phyloP scores from a whole-genome alignment of 2,797 vertebrate genomes.

The Sebastolobus alascanus region DNA sequence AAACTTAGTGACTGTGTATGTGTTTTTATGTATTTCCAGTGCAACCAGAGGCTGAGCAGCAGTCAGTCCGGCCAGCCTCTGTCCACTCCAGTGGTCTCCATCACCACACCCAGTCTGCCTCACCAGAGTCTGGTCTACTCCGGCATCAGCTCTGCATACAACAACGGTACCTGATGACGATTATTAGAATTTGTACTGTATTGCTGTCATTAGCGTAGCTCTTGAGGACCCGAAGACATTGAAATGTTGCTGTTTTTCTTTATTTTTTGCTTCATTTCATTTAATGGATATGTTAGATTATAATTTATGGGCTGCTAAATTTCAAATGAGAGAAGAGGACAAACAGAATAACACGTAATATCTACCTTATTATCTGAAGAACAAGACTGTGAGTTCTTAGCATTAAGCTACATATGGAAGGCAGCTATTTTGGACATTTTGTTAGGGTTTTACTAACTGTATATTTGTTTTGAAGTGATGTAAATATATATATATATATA shows the following conservation, averaged over 20 bases:
- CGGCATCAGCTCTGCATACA: constrained; percentile 91
- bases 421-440: too few relatives aligned
- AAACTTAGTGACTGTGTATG: neutral
- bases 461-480: neutral
- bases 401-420: neutral
- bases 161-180: constrained; percentile 84
- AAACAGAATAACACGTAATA: neutral
- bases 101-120: constrained; percentile 92
- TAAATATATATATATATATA: neutral
- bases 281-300: neutral
- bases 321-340: neutral
- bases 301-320: neutral
- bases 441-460: too few relatives aligned
- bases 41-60: constrained; percentile 90
- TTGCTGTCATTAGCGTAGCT: neutral
- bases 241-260: neutral
- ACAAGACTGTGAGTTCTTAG: neutral
- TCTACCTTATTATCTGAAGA: neutral
- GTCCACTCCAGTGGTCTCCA: constrained; percentile 94
- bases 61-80: constrained; percentile 90
- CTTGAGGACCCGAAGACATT: neutral
- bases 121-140: constrained; percentile 92
- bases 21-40: constrained; percentile 75
- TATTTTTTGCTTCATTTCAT: neutral
- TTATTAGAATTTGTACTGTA: neutral